Evolutionary conservation across 2,888 invertebrate genomes (phyloP), one percentile per base, ranked within the genome.

Genomic region (Perithous albicinctus): DNA sequence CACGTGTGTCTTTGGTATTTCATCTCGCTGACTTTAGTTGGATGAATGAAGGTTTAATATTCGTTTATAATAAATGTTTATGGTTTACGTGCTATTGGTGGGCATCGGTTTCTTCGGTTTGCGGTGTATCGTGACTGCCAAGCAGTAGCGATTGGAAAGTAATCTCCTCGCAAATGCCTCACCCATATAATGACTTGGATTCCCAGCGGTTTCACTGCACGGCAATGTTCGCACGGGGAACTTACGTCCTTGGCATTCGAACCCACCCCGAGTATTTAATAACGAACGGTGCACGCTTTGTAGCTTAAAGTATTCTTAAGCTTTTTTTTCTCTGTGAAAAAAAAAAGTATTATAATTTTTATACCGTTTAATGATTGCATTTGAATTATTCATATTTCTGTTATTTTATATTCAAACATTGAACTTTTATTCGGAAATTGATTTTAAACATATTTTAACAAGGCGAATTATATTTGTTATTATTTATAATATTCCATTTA

Each of bases 161-260:
- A 76, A 77, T 80, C 67, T 77, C 67, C 46, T 48, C 63, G 63
- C 7, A 59, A 67, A 67, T 54, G 54, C 29, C 38, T 67, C 43
- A 54, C 54, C 46, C 46, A 48, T 41, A 23, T 41, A 23, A 12
- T 20, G 48, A 51, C 12, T 48, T 43, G 66, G 18, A 73, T 67
- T 43, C 46, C 15, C 29, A 18, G 67, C 3, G 41, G 46, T 66
- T 59, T n/a, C 10, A 46, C 38, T 43, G 32, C 43, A 51, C 76
- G 76, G 43, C 43, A 59, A 15, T 32, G 46, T 38, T 46, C 69
- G 69, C 59, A 61, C 48, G 43, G 54, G 67, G 43, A 15, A 35
- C 51, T 66, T 1, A 63, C 72, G 82, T 74, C 82, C 82, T 83
- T 83, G 82, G 82, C 77, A 80, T 83, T 83, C 73, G 63, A 61